phyloP scores from a whole-genome alignment of 1,140 invertebrate genomes.

The Drosophila murphyi region DNA sequence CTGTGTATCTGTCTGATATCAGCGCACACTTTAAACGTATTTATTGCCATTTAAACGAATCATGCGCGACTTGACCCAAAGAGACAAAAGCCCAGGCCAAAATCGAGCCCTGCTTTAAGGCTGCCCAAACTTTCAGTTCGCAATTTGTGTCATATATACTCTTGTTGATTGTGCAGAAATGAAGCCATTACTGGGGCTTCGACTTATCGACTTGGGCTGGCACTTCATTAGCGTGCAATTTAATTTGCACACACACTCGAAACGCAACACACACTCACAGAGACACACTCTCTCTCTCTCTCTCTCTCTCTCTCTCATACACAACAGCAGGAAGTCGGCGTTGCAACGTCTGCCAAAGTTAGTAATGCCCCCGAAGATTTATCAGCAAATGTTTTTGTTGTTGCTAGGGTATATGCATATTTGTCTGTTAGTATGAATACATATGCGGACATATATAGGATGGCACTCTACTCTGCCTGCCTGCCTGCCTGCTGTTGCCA shows the following conservation, averaged over 20 bases:
- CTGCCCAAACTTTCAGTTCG: conserved; percentile 54
- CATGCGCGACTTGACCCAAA: conserved; percentile 55
- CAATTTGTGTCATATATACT: conserved; percentile 69
- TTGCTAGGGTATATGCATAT: neutral
- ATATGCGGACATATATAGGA: neutral
- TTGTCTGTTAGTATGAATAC: too few species aligned
- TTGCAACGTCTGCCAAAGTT: conserved; percentile 31
- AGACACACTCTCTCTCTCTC: neutral
- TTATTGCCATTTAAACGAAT: conserved; percentile 63
- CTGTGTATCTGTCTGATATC: conserved; percentile 38
- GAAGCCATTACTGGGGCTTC: conserved; percentile 58
- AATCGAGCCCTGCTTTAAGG: conserved; percentile 1
- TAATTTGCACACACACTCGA: conserved; percentile 77
- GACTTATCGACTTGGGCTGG: conserved; percentile 20
- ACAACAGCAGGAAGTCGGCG: conserved; percentile 51
- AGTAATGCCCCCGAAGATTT: conserved; percentile 45
- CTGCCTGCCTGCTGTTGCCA: neutral
- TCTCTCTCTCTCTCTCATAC: neutral
- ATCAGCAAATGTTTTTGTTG: conserved; percentile 52
- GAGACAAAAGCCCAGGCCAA: conserved; percentile 1
- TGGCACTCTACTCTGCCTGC: neutral
- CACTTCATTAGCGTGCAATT: conserved; percentile 82
- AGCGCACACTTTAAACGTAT: conserved; percentile 57
- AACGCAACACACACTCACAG: conserved; percentile 23
- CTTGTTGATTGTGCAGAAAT: conserved; percentile 55